Base-by-base conservation (phyloP, 1,140 invertebrate genomes). In the Brachionus plicatilis region DNA sequence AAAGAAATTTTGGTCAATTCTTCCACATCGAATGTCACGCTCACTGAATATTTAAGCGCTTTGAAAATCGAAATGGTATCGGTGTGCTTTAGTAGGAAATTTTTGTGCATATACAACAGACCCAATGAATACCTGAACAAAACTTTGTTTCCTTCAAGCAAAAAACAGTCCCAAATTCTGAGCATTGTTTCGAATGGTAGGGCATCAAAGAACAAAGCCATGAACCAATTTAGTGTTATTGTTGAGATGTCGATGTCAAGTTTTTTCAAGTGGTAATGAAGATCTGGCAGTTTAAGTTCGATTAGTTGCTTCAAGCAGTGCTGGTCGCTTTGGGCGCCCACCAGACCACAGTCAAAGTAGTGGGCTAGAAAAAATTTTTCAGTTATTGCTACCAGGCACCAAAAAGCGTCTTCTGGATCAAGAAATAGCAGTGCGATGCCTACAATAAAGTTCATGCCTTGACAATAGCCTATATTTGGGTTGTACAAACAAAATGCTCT, bases 361-460 rank as follows among this genome's bases (percentile, higher is more conserved):
- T 89, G 88, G 0, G 87, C 85, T 4, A 88, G 86, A 85, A 92
- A 91, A 85, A 90, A 91, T 24, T 87, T 85, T 85, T 91, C 91
- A 24, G 90, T 91, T 8, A 91, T 86, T 6, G 90, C 91, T n/a
- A 91, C 88, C 83, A 91, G 85, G 86, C 85, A 90, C 91, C 91
- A 91, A 86, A 91, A 91, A 9, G 91, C 88, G 86, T 91, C 91
- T 83, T 91, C 90, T 1, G 90, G 88, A 78, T 90, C 88, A 85
- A 91, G 87, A 85, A 92, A 91, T 9, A 92, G 86, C 0, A 91
- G 88, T 8, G 88, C 87, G 85, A 91, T 90, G n/a, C 88, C 91
- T 5, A 89, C 90, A 47, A 91, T 88, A 86, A 91, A 91, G 86
- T 91, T 91, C 91, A 91, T 91, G 41, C 91, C 91, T 87, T 91